Conservation (phyloP, 2,888 invertebrate genomes). For the Torymus tubicola region DNA sequence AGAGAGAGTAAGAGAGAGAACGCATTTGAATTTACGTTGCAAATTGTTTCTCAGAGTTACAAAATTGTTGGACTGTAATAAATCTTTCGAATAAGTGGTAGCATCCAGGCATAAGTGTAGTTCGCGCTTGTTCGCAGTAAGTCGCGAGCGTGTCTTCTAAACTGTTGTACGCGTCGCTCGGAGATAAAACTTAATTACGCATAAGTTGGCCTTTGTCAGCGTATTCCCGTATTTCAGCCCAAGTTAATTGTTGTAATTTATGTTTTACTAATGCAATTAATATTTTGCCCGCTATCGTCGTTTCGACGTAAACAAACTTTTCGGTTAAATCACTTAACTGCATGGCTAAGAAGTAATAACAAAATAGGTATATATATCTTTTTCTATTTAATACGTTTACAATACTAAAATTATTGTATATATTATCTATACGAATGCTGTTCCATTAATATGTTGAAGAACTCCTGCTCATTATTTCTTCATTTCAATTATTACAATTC, state of each 20-base stretch:
- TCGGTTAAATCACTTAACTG: too few relatives aligned
- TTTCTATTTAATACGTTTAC: too few relatives aligned
- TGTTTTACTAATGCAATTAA: neutral
- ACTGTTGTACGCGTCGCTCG: slow-evolving; percentile 29
- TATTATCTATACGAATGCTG: too few relatives aligned
- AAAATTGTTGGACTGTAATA: slow-evolving; percentile 44
- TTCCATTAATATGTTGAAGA: too few relatives aligned
- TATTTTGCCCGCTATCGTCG: neutral
- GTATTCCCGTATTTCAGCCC: neutral
- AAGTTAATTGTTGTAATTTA: slow-evolving; percentile 13
- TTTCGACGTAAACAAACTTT: too few relatives aligned
- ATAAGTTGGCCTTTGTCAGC: slow-evolving; percentile 36
- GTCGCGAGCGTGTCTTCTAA: slow-evolving; percentile 41
- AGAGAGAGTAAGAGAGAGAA: neutral
- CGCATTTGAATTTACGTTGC: slow-evolving; percentile 45
- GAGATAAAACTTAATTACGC: slow-evolving; percentile 57
- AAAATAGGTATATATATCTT: too few relatives aligned
- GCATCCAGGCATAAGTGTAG: slow-evolving; percentile 49
- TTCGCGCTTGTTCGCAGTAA: slow-evolving; percentile 49
- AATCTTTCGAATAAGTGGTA: slow-evolving; percentile 44
- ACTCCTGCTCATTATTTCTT: too few relatives aligned
- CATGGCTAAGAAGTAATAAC: too few relatives aligned
- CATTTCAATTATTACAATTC: too few relatives aligned
- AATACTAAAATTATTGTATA: too few relatives aligned
- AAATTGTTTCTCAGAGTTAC: slow-evolving; percentile 46